These are phyloP conservation scores for Drosophila sechellia DNA, from an alignment of 1,140 invertebrate species.

Conservation along the genomic window DNA sequence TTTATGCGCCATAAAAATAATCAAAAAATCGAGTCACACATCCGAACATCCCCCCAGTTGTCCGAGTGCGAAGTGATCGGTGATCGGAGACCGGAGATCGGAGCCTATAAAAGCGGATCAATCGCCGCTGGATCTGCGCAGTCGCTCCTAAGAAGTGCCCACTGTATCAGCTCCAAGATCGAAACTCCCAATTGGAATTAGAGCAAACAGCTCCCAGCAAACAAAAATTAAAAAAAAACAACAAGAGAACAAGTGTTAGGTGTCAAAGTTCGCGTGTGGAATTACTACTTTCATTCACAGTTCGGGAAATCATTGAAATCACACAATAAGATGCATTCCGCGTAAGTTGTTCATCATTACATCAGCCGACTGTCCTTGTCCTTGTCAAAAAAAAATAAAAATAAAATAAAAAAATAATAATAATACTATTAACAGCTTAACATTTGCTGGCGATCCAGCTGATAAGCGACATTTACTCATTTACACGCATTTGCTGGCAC, in stretches of 20 bases:
- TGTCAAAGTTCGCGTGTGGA: constrained; percentile 6
- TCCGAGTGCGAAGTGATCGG: constrained; percentile 41
- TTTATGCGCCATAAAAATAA: constrained; percentile 70
- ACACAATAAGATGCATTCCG: constrained; percentile 60
- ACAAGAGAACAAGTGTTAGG: background rate
- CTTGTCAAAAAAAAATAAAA: constrained; percentile 31
- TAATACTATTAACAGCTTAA: background rate
- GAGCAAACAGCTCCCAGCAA: background rate
- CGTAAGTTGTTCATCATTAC: constrained; percentile 64
- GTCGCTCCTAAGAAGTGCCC: constrained; percentile 47
- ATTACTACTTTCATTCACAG: background rate
- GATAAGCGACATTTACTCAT: constrained; percentile 36
- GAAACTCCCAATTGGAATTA: background rate
- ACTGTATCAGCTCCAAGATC: constrained; percentile 26
- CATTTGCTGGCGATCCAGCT: constrained; percentile 15
- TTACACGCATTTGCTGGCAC: constrained; percentile 32
- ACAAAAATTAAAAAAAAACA: background rate
- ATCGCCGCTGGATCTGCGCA: constrained; percentile 53
- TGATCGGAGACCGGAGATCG: constrained; percentile 12
- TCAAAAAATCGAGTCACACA: constrained; percentile 68
- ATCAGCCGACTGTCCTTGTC: constrained; percentile 32
- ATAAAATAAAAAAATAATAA: background rate
- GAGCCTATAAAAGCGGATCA: constrained; percentile 73
- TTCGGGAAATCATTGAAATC: constrained; percentile 4
- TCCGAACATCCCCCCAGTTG: constrained; percentile 47